Percentiles rank a stretch among this genome's conserved stretches.
Evolutionary conservation across 2,888 invertebrate genomes (phyloP).

Genomic region (Galeruca laticollis): DNA sequence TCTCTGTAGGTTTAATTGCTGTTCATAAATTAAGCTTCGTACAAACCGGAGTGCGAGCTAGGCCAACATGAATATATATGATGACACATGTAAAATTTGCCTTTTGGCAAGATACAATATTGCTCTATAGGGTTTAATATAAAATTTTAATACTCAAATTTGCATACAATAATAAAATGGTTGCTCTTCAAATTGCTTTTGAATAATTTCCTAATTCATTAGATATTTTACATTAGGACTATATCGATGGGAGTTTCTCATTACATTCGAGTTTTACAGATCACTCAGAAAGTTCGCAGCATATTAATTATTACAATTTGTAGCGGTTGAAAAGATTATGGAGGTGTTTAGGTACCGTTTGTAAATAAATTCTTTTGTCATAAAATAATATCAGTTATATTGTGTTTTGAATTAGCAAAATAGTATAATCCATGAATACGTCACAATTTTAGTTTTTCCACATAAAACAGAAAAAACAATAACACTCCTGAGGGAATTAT

Average conservation of each 20-base stretch:
- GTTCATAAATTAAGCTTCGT: conserved; percentile 42
- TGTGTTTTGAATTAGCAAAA: no score
- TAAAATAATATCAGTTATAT: no score
- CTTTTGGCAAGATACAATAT: conserved; percentile 41
- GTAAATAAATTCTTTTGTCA: no score
- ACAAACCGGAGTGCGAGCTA: conserved; percentile 41
- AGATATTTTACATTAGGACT: conserved; percentile 6
- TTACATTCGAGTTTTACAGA: neutral
- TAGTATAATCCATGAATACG: no score
- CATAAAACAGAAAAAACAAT: no score
- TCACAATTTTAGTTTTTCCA: no score
- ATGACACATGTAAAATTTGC: conserved; percentile 45
- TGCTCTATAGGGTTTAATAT: conserved; percentile 29
- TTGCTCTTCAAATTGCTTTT: conserved; percentile 28
- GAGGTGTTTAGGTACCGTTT: no score
- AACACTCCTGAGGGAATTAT: no score
- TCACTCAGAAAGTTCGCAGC: neutral
- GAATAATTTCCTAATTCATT: conserved; percentile 19
- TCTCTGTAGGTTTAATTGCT: conserved; percentile 44
- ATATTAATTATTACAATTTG: no score
- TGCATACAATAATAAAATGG: conserved; percentile 36
- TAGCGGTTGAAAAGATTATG: no score
- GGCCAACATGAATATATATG: conserved; percentile 45
- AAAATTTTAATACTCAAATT: conserved; percentile 39
- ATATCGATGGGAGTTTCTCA: conserved; percentile 10